Conservation (phyloP, 2,113 vertebrate species). For the Hemichromis elongatus region DNA sequence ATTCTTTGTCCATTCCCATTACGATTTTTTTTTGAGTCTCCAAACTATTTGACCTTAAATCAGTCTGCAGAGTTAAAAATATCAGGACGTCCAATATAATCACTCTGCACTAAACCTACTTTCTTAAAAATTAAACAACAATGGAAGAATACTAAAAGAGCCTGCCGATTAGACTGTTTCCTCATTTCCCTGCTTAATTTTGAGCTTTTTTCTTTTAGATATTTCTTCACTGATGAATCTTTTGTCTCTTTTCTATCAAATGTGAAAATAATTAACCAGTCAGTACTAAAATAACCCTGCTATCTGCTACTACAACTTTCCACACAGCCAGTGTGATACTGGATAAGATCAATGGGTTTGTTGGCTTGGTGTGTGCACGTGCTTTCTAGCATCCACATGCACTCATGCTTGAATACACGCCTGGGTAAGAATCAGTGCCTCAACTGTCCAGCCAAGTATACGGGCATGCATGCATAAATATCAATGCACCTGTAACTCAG, state of each 20-base stretch:
- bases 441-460: background rate
- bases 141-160: background rate
- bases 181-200: background rate
- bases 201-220: background rate
- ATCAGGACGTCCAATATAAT: background rate
- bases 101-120: background rate
- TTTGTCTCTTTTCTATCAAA: background rate
- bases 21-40: background rate
- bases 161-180: background rate
- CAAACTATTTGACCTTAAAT: background rate
- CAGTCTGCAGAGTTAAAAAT: background rate
- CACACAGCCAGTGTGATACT: background rate
- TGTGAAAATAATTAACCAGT: background rate
- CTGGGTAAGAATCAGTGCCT: slow-evolving; percentile 40
- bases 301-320: background rate
- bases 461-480: background rate
- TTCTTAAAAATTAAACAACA: background rate
- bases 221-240: background rate
- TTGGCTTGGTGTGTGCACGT: background rate
- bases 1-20: background rate
- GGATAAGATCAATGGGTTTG: slow-evolving; percentile 19
- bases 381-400: slow-evolving; percentile 10
- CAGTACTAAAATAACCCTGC: background rate
- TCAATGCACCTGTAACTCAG: slow-evolving; percentile 31
- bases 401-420: slow-evolving; percentile 35